Base-by-base conservation (phyloP, 2,888 invertebrate genomes). In the Prenolepis imparis region DNA sequence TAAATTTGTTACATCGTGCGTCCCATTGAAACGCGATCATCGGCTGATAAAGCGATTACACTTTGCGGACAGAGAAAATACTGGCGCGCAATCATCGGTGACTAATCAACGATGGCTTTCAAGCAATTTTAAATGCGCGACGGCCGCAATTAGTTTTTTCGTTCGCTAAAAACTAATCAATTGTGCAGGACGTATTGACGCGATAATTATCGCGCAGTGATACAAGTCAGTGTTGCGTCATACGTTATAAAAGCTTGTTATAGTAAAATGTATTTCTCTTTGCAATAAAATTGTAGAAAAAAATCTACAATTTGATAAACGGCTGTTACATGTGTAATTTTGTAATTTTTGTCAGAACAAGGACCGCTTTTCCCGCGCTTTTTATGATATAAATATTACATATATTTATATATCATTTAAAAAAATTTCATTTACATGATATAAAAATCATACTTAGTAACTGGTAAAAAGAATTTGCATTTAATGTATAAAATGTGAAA, bases 1-100 rank as follows among this genome's bases (percentile, higher is more conserved):
- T 72, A 59, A 70, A 78, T 36, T 11, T 18, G 41, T 78, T 70
- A 59, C 32, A 12, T 78, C 57, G 36, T 72, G 41, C 44, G 12
- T 21, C 12, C 21, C 18, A 59, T 80, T 24, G 44, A 80, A 59
- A 80, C 59, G 18, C 72, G 59, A 80, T 80, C 59, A 72, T 59
- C 44, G 32, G 21, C 9, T 21, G 78, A 72, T 36, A 44, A 57
- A 80, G 18, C 72, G 44, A 44, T 72, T n/a, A 52, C 44, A 32
- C 21, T 59, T 52, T 72, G 57, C 57, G 70, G 28, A 44, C 18
- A 44, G 12, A 36, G 72, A 55, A 70, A 72, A 80, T 59, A 44
- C 59, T 21, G 48, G n/a, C n/a, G 12, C 24, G 12, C 41, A 72
- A 36, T 80, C 78, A 57, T 12, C 41, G 28, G 28, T 67, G 52